Conservation (phyloP, 2,888 invertebrate species). For the Nephrotoma guestfalica region DNA sequence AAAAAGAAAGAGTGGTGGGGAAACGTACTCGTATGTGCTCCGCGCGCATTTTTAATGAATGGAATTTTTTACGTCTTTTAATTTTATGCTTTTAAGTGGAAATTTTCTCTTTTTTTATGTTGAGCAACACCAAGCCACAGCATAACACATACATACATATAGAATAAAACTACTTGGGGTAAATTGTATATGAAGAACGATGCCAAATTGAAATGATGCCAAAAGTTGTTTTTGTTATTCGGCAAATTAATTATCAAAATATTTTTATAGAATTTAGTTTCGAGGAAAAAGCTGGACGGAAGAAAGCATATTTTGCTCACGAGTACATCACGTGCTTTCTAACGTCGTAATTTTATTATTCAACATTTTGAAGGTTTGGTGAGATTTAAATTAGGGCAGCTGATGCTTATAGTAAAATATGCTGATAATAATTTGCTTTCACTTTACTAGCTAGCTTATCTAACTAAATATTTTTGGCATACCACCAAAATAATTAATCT, state of each 20-base stretch:
- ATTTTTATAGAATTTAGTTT: not conserved
- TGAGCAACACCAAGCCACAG: not conserved
- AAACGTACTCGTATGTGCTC: not conserved
- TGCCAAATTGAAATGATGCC: not conserved
- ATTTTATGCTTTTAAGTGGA: not conserved
- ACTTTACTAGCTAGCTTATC: no score
- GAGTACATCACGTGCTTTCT: not conserved
- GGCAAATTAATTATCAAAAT: not conserved
- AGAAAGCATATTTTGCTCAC: not conserved
- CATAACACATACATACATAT: no score
- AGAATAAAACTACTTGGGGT: not conserved
- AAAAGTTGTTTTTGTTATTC: not conserved
- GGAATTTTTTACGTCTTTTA: not conserved
- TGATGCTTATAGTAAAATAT: no score
- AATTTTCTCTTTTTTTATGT: not conserved
- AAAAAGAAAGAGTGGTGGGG: not conserved
- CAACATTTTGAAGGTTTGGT: no score
- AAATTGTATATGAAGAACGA: not conserved
- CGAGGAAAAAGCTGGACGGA: not conserved
- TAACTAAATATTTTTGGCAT: no score
- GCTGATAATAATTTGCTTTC: no score
- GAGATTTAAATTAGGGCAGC: no score
- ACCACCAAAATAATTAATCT: no score
- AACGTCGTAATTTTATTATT: not conserved
- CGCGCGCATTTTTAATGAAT: not conserved